Base-by-base conservation (phyloP, 2,797 vertebrate species). In the Myiothlypis coronata region DNA sequence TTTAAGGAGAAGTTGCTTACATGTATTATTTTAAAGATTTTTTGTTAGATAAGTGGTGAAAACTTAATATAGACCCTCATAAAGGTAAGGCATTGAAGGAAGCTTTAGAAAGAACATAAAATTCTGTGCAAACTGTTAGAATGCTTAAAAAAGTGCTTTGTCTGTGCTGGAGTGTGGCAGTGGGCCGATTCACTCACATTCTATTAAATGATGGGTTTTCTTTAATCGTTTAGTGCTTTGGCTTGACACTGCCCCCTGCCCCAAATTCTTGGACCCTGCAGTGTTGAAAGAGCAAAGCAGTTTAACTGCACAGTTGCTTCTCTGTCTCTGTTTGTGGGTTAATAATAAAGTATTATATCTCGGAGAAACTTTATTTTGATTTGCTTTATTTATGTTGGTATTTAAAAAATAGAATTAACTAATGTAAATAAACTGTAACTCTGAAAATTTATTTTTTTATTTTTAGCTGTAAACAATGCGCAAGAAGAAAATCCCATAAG, bases 101-200 rank as follows among this genome's bases (percentile, higher is more conserved):
- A 46, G 9, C 24, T 70, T 83, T 65, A 26, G n/a, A 49, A 59
- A 14, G 24, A 89, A 5, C 12, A 13, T 26, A 21, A 23, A 60
- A 35, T 88, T 72, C 47, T 57, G 27, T 53, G 41, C 11, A 53
- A 63, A n/a, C 17, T 3, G 2, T 44, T 64, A 52, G 30, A 72
- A 41, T 0, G 0, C 0, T 0, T 60, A 8, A 55, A 57, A 39
- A n/a, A 24, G 15, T 49, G 13, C 7, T n/a, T 60, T 43, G 24
- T 39, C 35, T 49, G 11, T 41, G 17, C 10, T 87, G 44, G 50
- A 35, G 8, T 17, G 5, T 76, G 41, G 4, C 37, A 41, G 28
- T 32, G 59, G 20, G 19, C 37, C 11, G 5, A 72, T 53, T 79
- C 34, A 34, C 26, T 93, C 60, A 35, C 2, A 0, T 60, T 28